Evolutionary conservation across 1,140 invertebrate species (phyloP).

Genomic region (Chlorops oryzae): DNA sequence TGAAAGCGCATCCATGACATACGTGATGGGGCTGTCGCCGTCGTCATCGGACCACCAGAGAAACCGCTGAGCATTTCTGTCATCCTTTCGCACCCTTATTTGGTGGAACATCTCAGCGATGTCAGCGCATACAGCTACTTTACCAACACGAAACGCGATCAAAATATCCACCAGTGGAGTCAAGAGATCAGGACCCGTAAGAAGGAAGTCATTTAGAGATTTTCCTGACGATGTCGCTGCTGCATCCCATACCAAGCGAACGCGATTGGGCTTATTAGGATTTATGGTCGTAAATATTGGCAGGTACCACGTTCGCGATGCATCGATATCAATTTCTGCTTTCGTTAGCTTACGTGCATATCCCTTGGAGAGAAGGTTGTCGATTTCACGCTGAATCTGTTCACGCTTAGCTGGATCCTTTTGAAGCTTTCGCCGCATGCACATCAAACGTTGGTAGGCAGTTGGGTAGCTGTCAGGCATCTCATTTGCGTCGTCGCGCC

Average conservation of each 20-base stretch:
- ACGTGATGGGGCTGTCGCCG: neutral
- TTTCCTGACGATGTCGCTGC: constrained; percentile 11
- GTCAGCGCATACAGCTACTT: too few species aligned
- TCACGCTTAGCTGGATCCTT: neutral
- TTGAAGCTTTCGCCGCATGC: constrained; percentile 1
- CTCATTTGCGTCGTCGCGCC: constrained; percentile 21
- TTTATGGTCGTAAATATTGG: too few species aligned
- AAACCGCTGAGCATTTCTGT: constrained; percentile 1
- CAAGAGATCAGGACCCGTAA: neutral
- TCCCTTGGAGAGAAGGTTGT: constrained; percentile 11
- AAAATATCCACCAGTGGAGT: neutral
- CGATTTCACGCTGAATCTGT: constrained; percentile 12
- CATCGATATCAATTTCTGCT: neutral
- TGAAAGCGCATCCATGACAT: neutral
- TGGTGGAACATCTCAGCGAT: too few species aligned
- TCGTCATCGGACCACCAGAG: neutral
- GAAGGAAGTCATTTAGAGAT: too few species aligned
- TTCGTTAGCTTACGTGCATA: constrained; percentile 13
- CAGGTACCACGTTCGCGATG: constrained; percentile 19
- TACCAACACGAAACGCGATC: neutral
- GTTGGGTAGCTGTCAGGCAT: constrained; percentile 15
- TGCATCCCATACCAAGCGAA: constrained; percentile 28
- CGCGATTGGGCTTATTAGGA: too few species aligned
- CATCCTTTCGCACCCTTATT: too few species aligned
- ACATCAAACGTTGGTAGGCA: neutral